Base-by-base conservation (phyloP, 2,888 invertebrate species). In the Rhagophthalmus giganteus region DNA sequence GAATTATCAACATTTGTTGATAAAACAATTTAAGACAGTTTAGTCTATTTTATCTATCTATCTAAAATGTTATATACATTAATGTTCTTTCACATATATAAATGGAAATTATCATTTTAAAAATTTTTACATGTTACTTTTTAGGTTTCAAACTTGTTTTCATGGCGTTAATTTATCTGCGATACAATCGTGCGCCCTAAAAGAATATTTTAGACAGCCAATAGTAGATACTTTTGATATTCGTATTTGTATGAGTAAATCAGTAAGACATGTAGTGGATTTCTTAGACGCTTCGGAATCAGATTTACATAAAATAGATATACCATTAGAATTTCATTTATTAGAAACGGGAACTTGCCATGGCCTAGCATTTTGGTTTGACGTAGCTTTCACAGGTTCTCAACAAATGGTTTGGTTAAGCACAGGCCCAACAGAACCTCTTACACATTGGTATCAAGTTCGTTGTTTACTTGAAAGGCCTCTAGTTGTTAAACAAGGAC, bases 381-480 rank as follows among this genome's bases (percentile, higher is more conserved):
- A 99, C 77, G 97, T 98, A 13, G 88, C 96, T 59, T 98, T 99
- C 76, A 86, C 90, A 50, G 97, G 98, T 25, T 85, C 85, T 32
- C 85, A 85, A 51, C 89, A 93, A 68, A 89, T 92, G 52, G 88
- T 98, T 48, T 98, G 98, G 97, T 76, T 99, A 20, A 97, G 97
- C 4, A 99, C 99, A 3, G 88, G 97, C 0, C 98, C 98, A 0
- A 97, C 97, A 2, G 97, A 98, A 73, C 95, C 97, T 0, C 78
- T 99, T 11, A 99, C 98, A 15, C 98, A 99, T 75, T 99, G 98
- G 99, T 98, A 99, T 76, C 97, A 98, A 78, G 97, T 98, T 1
- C 84, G 98, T 16, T 99, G 98, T 74, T 81, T 99, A 55, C 76
- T 99, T 42, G 93, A 94, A 71, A 89, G 89, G 61, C 98, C 98